Evolutionary conservation across 2,797 vertebrate genomes (phyloP).

Genomic region (Morelia viridis): DNA sequence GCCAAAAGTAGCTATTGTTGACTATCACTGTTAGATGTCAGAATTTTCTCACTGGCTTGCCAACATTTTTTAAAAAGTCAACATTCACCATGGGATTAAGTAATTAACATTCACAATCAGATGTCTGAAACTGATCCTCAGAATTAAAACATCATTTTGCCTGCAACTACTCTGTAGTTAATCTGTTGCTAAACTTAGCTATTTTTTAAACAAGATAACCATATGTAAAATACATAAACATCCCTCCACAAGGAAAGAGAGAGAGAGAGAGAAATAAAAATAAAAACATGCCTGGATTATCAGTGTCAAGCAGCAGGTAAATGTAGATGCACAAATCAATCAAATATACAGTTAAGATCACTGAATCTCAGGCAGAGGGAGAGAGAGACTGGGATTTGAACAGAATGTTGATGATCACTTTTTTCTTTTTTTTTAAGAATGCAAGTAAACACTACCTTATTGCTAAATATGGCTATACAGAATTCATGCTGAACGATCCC

Average conservation of each 20-base stretch:
- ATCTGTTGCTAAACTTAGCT: not conserved
- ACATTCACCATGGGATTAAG: not conserved
- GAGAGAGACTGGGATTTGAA: not conserved
- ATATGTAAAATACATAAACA: conserved; percentile 2
- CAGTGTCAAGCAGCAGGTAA: not conserved
- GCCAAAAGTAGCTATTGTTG: not conserved
- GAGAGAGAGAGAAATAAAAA: not conserved
- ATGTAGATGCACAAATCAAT: conserved; percentile 14
- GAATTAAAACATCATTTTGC: not conserved
- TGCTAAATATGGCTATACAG: not conserved
- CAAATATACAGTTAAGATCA: not conserved
- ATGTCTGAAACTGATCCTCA: not conserved
- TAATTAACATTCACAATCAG: not conserved
- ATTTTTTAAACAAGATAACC: not conserved
- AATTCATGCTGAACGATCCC: not conserved
- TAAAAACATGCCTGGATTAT: not conserved
- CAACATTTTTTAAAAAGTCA: not conserved
- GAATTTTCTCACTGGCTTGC: not conserved
- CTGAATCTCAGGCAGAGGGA: not conserved
- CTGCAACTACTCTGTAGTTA: not conserved
- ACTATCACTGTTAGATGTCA: not conserved
- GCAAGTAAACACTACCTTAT: accelerated
- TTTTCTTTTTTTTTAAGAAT: not conserved
- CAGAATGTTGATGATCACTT: conserved; percentile 18
- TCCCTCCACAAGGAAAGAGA: not conserved